Conservation (phyloP, 2,113 vertebrate species). For the Bujurquina vittata region DNA sequence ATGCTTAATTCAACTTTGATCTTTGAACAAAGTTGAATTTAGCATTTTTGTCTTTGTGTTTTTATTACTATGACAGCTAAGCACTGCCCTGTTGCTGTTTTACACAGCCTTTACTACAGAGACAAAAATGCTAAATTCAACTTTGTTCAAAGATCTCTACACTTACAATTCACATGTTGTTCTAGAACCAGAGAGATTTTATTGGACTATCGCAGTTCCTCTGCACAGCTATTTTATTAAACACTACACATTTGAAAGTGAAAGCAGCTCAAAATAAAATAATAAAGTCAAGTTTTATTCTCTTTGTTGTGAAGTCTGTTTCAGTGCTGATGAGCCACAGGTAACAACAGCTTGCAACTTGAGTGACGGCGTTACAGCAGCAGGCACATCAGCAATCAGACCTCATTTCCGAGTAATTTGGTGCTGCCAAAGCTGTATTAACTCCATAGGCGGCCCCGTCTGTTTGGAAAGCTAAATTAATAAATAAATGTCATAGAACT, state of each 20-base stretch:
- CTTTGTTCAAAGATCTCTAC: background rate
- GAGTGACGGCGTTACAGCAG: slow-evolving; percentile 69
- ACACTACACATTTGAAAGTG: background rate
- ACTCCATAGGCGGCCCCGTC: slow-evolving; percentile 70
- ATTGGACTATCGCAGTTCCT: slow-evolving; percentile 11
- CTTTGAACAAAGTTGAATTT: too few relatives aligned
- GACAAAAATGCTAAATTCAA: background rate
- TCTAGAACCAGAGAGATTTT: background rate
- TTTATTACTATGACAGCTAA: background rate
- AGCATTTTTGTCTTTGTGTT: too few relatives aligned
- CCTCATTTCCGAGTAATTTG: slow-evolving; percentile 76
- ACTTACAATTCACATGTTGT: background rate
- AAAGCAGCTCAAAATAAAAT: slow-evolving; percentile 13
- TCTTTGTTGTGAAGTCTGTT: slow-evolving; percentile 33
- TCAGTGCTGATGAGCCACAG: slow-evolving; percentile 54
- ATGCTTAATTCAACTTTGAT: too few relatives aligned
- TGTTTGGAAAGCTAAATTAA: slow-evolving; percentile 59
- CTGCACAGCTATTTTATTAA: slow-evolving; percentile 8
- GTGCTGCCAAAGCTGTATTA: slow-evolving; percentile 61
- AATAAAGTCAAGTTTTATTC: slow-evolving; percentile 27
- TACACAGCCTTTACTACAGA: background rate
- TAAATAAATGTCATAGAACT: slow-evolving; percentile 44
- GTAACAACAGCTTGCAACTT: slow-evolving; percentile 65
- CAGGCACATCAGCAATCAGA: slow-evolving; percentile 70
- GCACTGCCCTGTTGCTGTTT: background rate